Evolutionary conservation across 2,797 vertebrate species (phyloP).

Genomic region (Hoplostethus atlanticus): DNA sequence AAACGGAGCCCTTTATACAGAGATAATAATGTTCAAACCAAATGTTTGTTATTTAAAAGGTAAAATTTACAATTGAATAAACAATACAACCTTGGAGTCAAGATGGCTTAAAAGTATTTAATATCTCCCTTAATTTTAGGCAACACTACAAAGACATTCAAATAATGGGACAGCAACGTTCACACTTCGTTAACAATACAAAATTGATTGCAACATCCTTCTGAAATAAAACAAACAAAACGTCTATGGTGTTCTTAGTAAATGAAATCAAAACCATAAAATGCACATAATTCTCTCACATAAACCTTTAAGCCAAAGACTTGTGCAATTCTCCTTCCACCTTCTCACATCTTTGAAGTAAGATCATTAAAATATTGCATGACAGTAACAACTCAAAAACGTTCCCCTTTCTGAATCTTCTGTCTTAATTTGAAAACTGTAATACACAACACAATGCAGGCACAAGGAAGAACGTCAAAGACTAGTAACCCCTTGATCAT

Average conservation of each 20-base stretch:
- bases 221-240: constrained; percentile 66
- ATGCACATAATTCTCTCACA: constrained; percentile 46
- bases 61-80: not conserved
- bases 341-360: constrained; percentile 41
- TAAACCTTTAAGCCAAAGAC: constrained; percentile 53
- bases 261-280: constrained; percentile 61
- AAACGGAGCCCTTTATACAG: too few species aligned
- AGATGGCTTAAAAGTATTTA: constrained; percentile 63
- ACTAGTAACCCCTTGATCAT: constrained; percentile 49
- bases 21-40: too few species aligned
- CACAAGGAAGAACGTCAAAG: constrained; percentile 75
- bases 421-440: constrained; percentile 50
- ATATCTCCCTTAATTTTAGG: constrained; percentile 68
- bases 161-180: constrained; percentile 67
- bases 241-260: constrained; percentile 47
- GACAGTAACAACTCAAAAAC: constrained; percentile 58
- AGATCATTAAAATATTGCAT: constrained; percentile 56
- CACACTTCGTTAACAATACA: constrained; percentile 63
- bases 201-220: constrained; percentile 60
- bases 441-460: constrained; percentile 73
- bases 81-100: constrained; percentile 15
- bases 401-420: constrained; percentile 45
- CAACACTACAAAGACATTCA: constrained; percentile 70
- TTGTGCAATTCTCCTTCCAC: constrained; percentile 58
- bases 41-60: too few species aligned